phyloP scores from a whole-genome alignment of 2,888 invertebrate species.

The Actias luna region DNA sequence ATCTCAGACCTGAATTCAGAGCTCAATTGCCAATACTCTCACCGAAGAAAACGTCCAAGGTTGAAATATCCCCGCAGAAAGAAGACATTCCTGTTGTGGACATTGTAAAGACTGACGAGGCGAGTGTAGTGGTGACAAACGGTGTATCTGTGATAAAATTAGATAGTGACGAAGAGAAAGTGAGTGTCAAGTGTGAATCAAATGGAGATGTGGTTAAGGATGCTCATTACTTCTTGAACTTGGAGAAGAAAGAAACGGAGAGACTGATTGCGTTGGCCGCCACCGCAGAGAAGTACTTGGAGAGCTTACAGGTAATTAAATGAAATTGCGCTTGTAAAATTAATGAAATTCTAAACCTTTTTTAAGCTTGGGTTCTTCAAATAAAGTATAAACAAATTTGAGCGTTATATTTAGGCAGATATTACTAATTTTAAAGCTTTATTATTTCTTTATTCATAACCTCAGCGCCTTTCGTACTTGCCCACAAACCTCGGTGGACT shows the following conservation, averaged over 20 bases:
- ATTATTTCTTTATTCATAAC: too few species aligned
- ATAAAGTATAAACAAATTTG: too few species aligned
- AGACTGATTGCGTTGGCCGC: slow-evolving; percentile 86
- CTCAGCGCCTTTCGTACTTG: too few species aligned
- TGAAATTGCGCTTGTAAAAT: neutral
- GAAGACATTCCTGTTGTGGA: slow-evolving; percentile 55
- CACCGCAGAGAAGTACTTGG: slow-evolving; percentile 86
- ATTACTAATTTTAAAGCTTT: too few species aligned
- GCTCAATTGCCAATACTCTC: slow-evolving; percentile 89
- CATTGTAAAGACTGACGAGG: slow-evolving; percentile 52
- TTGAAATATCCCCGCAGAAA: slow-evolving; percentile 62
- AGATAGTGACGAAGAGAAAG: slow-evolving; percentile 41
- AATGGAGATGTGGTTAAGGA: slow-evolving; percentile 80
- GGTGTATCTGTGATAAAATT: slow-evolving; percentile 71
- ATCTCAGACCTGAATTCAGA: slow-evolving; percentile 91
- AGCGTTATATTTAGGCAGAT: too few species aligned
- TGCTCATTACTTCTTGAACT: slow-evolving; percentile 89
- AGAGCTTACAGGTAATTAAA: slow-evolving; percentile 68
- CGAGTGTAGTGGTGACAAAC: slow-evolving; percentile 49
- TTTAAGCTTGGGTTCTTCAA: neutral
- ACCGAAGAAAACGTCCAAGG: slow-evolving; percentile 76
- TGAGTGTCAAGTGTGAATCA: slow-evolving; percentile 44
- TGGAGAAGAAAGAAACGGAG: slow-evolving; percentile 88
- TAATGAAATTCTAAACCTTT: neutral
- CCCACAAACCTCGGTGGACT: too few species aligned